phyloP scores from a whole-genome alignment of 2,888 invertebrate genomes.

The Prenolepis imparis region DNA sequence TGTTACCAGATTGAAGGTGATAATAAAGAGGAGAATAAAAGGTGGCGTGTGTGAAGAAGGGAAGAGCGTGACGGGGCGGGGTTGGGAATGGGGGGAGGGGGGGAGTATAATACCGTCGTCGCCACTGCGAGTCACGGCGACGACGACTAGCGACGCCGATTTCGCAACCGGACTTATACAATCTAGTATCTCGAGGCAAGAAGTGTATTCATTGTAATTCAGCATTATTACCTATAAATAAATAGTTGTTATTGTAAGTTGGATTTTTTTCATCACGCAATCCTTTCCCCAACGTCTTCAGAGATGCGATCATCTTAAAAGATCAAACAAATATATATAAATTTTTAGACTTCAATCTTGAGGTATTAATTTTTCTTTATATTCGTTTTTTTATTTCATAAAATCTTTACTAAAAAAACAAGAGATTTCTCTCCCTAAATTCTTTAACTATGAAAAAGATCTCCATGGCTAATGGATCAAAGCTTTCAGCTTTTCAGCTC shows the following conservation, averaged over 20 bases:
- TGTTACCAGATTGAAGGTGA: neutral
- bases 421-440: neutral
- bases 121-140: conserved; percentile 66
- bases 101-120: conserved; percentile 55
- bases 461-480: conserved; percentile 9
- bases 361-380: neutral
- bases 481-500: conserved; percentile 37
- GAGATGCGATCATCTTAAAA: neutral
- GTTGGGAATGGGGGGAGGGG: conserved; percentile 47
- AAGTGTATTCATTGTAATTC: conserved; percentile 86
- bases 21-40: neutral
- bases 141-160: conserved; percentile 71
- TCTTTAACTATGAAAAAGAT: neutral
- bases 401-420: neutral
- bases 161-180: conserved; percentile 80
- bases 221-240: conserved; percentile 86
- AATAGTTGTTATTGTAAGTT: conserved; percentile 86
- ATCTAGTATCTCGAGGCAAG: conserved; percentile 84
- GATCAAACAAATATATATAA: neutral
- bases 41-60: neutral
- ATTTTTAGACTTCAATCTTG: conserved; percentile 1
- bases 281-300: neutral
- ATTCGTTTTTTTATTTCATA: neutral
- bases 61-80: conserved; percentile 33
- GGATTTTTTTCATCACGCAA: neutral